Evolutionary conservation across 2,888 invertebrate genomes (phyloP), one percentile per base, ranked within the genome.

Genomic region (Melanargia galathea): DNA sequence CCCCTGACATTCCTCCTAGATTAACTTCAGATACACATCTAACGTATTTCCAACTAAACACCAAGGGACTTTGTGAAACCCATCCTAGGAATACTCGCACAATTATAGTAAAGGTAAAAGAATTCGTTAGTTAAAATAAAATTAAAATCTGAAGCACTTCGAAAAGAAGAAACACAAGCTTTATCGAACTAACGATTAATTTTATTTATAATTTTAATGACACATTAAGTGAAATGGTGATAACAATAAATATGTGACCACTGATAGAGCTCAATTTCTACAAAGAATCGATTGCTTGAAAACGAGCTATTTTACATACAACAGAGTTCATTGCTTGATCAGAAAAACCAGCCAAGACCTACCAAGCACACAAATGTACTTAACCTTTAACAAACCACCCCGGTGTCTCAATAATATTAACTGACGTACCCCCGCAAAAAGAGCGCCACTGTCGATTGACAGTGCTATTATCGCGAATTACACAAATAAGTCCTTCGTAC

Each of bases 401-500:
- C 40, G 43, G 35, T 57, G 57, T 52, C 57, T 45, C 65, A 55
- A 60, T 68, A 68, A 65, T 64, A 64, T 64, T 66, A 67, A 65
- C 64, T 69, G 64, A 61, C 63, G 49, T 48, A 59, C 66, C 65
- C 60, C 59, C 58, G 51, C 52, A 60, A 67, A 68, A 67, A 68
- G 48, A 51, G 58, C 60, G 61, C 64, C 60, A 66, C 75, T 76
- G 54, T 73, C 82, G 84, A 84, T 81, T 84, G 85, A 80, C 85
- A 83, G 64, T 43, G 72, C 80, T 81, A 86, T 86, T 86, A 87
- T 81, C 82, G 75, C 71, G 66, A 70, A 75, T 73, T 77, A 81
- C 84, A 81, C 77, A 76, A 72, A 74, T 79, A 78, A 83, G 78
- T 82, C 79, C 75, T 72, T 67, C 65, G 69, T 70, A 69, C 57